Conservation (phyloP, 2,888 invertebrate species). For the Eupeodes luniger region DNA sequence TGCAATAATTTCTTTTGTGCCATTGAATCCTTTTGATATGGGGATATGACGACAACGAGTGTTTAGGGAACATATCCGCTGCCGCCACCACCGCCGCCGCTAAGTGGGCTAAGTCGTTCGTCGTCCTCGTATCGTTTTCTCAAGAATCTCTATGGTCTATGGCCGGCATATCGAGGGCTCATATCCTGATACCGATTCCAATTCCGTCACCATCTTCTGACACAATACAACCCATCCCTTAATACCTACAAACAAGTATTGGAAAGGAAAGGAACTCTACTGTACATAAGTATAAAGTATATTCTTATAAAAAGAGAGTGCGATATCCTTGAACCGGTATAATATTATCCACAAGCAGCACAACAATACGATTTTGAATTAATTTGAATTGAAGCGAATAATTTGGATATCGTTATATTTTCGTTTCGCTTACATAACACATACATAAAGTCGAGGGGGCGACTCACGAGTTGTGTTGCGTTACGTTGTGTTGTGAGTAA, state of each 20-base stretch:
- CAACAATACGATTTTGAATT: conserved; percentile 76
- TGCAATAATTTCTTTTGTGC: conserved; percentile 70
- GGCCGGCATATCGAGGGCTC: conserved; percentile 5
- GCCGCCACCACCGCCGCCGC: neutral
- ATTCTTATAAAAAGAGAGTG: conserved; percentile 37
- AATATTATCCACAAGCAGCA: conserved; percentile 69
- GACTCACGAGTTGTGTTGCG: neutral
- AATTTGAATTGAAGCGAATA: conserved; percentile 76
- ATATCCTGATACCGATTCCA: conserved; percentile 15
- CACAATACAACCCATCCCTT: neutral
- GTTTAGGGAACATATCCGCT: conserved; percentile 44
- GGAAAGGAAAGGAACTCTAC: neutral
- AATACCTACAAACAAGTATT: no score
- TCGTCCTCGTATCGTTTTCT: neutral
- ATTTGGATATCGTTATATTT: conserved; percentile 71
- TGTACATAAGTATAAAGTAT: neutral
- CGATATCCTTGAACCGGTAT: conserved; percentile 73
- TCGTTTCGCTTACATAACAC: conserved; percentile 26
- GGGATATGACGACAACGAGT: conserved; percentile 37
- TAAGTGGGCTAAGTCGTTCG: conserved; percentile 57
- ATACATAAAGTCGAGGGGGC: neutral
- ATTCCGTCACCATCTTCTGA: conserved; percentile 45
- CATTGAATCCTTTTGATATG: conserved; percentile 72
- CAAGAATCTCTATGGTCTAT: neutral
- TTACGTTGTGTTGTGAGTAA: conserved; percentile 1